A percentile compares a stretch with the other conserved stretches of the same genome.
Conservation (phyloP, 2,113 vertebrate species). For the Delphinus delphis region DNA sequence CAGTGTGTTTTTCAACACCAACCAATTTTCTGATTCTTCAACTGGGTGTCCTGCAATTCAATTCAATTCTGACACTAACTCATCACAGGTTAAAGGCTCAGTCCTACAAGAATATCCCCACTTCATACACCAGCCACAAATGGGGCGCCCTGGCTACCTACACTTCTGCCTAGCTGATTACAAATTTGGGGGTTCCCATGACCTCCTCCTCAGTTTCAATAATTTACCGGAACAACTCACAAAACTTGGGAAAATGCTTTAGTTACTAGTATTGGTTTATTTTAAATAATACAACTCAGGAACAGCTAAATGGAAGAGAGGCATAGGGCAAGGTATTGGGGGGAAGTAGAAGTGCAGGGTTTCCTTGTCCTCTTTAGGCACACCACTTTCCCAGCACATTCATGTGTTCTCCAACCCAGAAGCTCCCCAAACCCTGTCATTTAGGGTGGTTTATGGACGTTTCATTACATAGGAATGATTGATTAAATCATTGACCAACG, state of each 20-base stretch:
- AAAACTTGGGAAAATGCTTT: not conserved
- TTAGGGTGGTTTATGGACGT: not conserved
- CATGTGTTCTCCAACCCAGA: not conserved
- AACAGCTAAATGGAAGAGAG: conserved; percentile 24
- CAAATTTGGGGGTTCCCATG: not conserved
- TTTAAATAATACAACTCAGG: not conserved
- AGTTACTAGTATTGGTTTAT: not conserved
- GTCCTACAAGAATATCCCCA: not conserved
- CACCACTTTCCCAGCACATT: not conserved
- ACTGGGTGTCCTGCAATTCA: not conserved
- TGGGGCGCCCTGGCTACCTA: not conserved
- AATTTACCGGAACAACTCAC: conserved; percentile 10
- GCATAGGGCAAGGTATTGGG: not conserved
- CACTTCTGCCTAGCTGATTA: not conserved
- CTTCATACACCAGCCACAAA: not conserved
- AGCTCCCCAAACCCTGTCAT: not conserved
- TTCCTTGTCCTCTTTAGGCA: not conserved
- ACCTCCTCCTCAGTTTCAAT: not conserved
- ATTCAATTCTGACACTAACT: not conserved
- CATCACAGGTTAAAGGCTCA: not conserved
- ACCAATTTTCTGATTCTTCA: not conserved
- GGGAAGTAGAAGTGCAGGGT: not conserved
- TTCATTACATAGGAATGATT: not conserved
- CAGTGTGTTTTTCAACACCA: not conserved
- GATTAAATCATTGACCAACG: not conserved